Evolutionary conservation across 2,113 vertebrate genomes (phyloP).

Genomic region (Strigops habroptila): DNA sequence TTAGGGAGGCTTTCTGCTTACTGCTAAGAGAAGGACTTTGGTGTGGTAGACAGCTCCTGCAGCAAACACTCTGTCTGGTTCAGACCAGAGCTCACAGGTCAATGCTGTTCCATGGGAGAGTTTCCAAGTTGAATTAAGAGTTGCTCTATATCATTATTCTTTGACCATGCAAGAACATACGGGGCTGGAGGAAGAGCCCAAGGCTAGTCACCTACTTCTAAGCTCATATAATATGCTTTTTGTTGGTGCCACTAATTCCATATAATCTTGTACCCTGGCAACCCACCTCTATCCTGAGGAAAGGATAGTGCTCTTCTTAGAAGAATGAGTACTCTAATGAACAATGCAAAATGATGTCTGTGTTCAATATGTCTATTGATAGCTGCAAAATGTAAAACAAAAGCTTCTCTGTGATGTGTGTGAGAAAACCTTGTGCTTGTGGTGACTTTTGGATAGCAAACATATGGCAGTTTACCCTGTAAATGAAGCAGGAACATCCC

Average conservation of each 20-base stretch:
- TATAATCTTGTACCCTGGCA: constrained; percentile 13
- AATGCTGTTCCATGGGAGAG: background rate
- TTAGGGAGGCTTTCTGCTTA: background rate
- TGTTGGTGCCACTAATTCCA: background rate
- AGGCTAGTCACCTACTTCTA: background rate
- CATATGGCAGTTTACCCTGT: fast-evolving
- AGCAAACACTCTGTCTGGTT: background rate
- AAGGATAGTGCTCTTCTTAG: background rate
- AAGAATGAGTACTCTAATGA: background rate
- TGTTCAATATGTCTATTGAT: background rate
- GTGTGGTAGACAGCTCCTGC: background rate
- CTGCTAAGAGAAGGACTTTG: background rate
- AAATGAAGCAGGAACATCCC: background rate
- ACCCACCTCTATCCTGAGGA: background rate
- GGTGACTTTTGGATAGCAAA: background rate
- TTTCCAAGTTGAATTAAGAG: background rate
- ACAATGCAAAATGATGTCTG: background rate
- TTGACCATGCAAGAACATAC: background rate
- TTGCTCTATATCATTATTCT: background rate
- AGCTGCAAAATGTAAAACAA: background rate
- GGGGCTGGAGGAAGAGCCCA: background rate
- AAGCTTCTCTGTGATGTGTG: background rate
- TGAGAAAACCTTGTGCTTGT: background rate
- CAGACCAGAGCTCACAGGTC: background rate
- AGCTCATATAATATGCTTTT: background rate